Evolutionary conservation across 2,888 invertebrate species (phyloP).

Genomic region (Oxyscelio sp.): DNA sequence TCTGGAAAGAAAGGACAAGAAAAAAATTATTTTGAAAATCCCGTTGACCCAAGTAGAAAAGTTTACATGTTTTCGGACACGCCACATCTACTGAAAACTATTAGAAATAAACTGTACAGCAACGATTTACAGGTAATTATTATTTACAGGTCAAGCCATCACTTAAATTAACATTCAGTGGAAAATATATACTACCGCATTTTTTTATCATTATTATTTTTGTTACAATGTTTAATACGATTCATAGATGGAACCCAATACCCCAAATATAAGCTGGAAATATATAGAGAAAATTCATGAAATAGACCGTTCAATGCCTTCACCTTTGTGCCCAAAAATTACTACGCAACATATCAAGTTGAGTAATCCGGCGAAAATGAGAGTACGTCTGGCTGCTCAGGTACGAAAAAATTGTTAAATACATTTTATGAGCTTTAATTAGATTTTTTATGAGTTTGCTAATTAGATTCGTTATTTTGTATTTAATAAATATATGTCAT

Average conservation of each 20-base stretch:
- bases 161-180: too few species aligned
- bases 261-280: neutral
- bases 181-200: too few species aligned
- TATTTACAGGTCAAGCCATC: too few species aligned
- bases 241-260: too few species aligned
- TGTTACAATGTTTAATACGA: too few species aligned
- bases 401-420: too few species aligned
- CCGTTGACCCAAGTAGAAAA: slow-evolving; percentile 17
- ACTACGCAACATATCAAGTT: neutral
- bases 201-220: too few species aligned
- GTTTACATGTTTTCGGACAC: slow-evolving; percentile 4
- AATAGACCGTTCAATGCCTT: neutral
- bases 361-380: neutral
- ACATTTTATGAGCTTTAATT: too few species aligned
- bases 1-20: too few species aligned
- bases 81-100: neutral
- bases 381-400: neutral
- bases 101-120: slow-evolving; percentile 2
- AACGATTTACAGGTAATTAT: neutral
- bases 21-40: slow-evolving; percentile 26
- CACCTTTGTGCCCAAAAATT: neutral
- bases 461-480: too few species aligned
- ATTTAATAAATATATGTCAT: too few species aligned
- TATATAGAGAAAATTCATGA: neutral
- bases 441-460: too few species aligned